Evolutionary conservation across 92 coral and sea anemone genomes (phyloP).

Genomic region (Galaxea fascicularis): DNA sequence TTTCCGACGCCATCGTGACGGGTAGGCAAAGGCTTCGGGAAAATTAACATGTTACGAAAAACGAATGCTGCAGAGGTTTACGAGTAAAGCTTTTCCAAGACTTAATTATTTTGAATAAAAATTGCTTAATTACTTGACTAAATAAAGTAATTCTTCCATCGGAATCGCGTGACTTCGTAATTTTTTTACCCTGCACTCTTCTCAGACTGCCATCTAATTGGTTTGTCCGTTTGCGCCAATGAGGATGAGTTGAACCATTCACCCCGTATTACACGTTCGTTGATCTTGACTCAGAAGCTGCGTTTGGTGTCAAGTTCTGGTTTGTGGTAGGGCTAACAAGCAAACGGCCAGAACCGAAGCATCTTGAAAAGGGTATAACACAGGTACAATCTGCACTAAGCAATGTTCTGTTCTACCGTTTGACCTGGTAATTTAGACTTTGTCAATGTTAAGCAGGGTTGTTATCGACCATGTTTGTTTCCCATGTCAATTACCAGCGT

Average conservation of each 20-base stretch:
- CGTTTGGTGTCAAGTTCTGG: slow-evolving; percentile 14
- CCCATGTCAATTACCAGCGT: slow-evolving; percentile 16
- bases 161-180: slow-evolving; percentile 26
- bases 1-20: too few relatives aligned
- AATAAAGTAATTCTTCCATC: slow-evolving; percentile 9
- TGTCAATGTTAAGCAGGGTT: neutral
- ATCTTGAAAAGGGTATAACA: too few relatives aligned
- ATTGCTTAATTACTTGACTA: slow-evolving; percentile 11
- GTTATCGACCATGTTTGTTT: slow-evolving; percentile 8
- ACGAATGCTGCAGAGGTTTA: neutral
- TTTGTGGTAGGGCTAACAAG: too few relatives aligned
- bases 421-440: neutral
- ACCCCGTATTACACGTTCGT: neutral
- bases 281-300: slow-evolving; percentile 8
- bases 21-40: too few relatives aligned
- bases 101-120: neutral
- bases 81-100: neutral
- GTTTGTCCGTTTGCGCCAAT: slow-evolving; percentile 25
- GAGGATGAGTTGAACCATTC: neutral
- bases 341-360: neutral
- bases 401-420: neutral
- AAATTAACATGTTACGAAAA: neutral
- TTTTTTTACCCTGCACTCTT: neutral
- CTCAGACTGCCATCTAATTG: slow-evolving; percentile 17
- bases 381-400: slow-evolving; percentile 3